A percentile compares a stretch with the other conserved stretches of the same genome.
Evolutionary conservation across 2,113 vertebrate genomes (phyloP).

Genomic region (Diglossa brunneiventris): DNA sequence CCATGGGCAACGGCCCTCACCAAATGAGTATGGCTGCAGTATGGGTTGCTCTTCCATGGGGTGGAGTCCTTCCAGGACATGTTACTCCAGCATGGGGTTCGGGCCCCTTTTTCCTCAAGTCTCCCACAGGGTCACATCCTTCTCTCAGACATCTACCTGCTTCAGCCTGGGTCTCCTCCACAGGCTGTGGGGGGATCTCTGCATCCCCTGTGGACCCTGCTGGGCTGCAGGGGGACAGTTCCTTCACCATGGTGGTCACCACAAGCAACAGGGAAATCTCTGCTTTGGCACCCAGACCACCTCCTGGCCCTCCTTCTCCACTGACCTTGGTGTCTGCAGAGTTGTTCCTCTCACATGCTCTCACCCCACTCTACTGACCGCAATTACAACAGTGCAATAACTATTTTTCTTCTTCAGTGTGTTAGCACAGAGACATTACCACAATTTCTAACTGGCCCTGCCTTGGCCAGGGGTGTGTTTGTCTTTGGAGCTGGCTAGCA

Average conservation of each 20-base stretch:
- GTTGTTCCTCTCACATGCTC: not conserved
- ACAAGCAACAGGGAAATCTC: not conserved
- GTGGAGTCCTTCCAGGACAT: not conserved
- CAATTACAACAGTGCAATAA: not conserved
- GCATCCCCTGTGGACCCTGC: no score
- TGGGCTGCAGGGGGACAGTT: not conserved
- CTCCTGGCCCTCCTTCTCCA: not conserved
- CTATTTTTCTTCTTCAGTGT: not conserved
- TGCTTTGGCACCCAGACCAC: not conserved
- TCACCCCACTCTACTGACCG: fast-evolving
- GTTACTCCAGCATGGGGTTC: not conserved
- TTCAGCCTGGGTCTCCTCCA: not conserved
- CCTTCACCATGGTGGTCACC: no score
- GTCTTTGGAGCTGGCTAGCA: not conserved
- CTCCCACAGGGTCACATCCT: not conserved
- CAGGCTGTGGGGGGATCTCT: not conserved
- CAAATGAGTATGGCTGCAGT: not conserved
- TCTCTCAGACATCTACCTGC: not conserved
- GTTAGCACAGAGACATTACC: not conserved
- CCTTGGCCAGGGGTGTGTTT: not conserved
- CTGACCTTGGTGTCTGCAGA: not conserved
- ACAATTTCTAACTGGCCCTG: fast-evolving
- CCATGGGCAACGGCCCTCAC: no score
- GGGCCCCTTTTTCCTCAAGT: not conserved
- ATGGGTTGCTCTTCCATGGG: not conserved